Evolutionary conservation across 2,888 invertebrate genomes (phyloP).

Genomic region (Ctenicera cuprea): DNA sequence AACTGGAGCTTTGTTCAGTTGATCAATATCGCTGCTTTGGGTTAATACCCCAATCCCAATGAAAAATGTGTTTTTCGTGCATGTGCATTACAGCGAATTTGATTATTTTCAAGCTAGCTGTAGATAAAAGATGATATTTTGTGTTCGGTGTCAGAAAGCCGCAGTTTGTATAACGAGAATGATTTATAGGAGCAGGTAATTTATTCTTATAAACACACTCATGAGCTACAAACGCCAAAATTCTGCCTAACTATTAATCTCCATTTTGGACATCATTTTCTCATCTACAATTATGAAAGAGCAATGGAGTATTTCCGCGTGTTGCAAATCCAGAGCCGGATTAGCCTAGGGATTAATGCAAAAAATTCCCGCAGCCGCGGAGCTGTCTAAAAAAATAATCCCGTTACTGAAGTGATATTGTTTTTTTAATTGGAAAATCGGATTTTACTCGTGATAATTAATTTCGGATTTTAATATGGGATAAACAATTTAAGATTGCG

Average conservation of each 20-base stretch:
- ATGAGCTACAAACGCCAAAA: constrained; percentile 22
- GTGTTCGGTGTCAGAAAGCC: neutral
- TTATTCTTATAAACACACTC: constrained; percentile 30
- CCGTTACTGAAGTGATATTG: neutral
- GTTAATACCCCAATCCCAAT: too few species aligned
- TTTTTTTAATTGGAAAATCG: constrained; percentile 20
- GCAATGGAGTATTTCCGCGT: constrained; percentile 1
- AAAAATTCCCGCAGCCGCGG: neutral
- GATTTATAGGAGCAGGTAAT: constrained; percentile 26
- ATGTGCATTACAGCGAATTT: neutral
- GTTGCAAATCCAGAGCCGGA: constrained; percentile 5
- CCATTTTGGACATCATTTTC: constrained; percentile 13
- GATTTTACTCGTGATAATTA: constrained; percentile 4
- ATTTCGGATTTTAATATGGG: neutral
- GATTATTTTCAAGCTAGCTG: neutral
- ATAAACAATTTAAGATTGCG: constrained; percentile 7
- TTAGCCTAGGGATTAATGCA: neutral
- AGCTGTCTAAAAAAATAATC: constrained; percentile 18
- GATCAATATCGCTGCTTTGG: too few species aligned
- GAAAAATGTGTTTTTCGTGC: neutral
- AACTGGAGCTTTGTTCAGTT: too few species aligned
- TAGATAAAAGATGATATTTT: neutral
- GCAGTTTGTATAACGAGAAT: constrained; percentile 4
- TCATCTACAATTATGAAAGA: constrained; percentile 11
- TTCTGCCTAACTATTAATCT: constrained; percentile 24